Evolutionary conservation across 2,113 vertebrate genomes (phyloP).

Genomic region (Origma solitaria): DNA sequence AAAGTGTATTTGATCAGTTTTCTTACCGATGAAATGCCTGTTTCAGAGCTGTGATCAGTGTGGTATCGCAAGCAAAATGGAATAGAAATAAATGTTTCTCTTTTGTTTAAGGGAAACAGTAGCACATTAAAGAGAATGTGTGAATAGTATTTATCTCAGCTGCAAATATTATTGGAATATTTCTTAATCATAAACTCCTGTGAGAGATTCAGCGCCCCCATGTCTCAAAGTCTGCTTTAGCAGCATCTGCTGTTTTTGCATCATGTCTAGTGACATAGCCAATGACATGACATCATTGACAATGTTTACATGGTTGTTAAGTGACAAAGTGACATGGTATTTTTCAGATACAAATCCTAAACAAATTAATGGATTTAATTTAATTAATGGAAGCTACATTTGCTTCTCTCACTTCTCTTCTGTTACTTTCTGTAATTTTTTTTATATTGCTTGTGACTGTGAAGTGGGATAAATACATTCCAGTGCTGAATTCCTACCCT

Average conservation of each 20-base stretch:
- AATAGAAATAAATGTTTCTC: background rate
- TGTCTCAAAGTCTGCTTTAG: background rate
- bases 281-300: background rate
- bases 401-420: background rate
- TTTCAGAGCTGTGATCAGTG: background rate
- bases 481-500: slow-evolving; percentile 20
- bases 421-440: background rate
- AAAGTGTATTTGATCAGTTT: background rate
- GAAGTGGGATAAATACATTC: background rate
- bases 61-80: background rate
- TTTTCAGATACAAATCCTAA: background rate
- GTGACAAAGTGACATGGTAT: background rate
- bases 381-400: no score
- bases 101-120: background rate
- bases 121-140: background rate
- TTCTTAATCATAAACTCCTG: background rate
- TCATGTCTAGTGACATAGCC: background rate
- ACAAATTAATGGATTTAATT: background rate
- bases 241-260: background rate
- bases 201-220: background rate
- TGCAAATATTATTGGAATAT: background rate
- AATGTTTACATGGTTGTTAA: background rate
- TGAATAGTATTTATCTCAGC: background rate
- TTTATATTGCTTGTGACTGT: background rate
- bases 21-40: background rate